Evolutionary conservation across 2,888 invertebrate species (phyloP), one percentile per base, ranked within the genome.

Genomic region (Pollenia griseotomentosa): DNA sequence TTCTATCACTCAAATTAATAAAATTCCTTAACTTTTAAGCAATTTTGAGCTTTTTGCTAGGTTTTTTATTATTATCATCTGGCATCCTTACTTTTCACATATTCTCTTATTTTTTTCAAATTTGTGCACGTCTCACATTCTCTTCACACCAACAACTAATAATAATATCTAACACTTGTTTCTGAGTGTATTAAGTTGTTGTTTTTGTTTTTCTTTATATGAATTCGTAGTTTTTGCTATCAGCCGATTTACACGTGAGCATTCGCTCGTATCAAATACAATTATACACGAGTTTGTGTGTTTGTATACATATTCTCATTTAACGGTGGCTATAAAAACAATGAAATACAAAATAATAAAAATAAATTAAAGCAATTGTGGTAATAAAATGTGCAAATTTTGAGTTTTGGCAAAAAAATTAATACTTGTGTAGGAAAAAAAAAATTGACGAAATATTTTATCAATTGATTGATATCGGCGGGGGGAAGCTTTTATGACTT

Each of bases 181-280:
- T 51, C 42, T 74, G 16, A 10, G 16, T 12, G 12, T 48, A 16
- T 63, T 16, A 48, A 19, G n/a, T 42, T 63, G 53, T 23, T 42
- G 48, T 19, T 40, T 68, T 12, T 9, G 51, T 12, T 57, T 55
- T 55, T 55, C 33, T 0, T 33, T 0, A 51, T 59, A 42, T n/a
- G 48, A 79, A 51, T 40, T 55, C 46, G 7, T 51, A 53, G 11
- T 71, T 70, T 73, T 65, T 75, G 51, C 81, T 87, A 87, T 87
- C 87, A 87, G 84, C 51, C 87, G 87, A 87, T 59, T 74, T 82
- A 84, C 87, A 87, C 87, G 87, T 87, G 87, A 84, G 84, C 77
- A 77, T 79, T 75, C n/a, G 68, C 5, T 79, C 70, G 11, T 48
- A 59, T 55, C 40, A 71, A 55, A 66, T 44, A 63, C 40, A 63